Evolutionary conservation across 2,888 invertebrate genomes (phyloP), one percentile per base, ranked within the genome.

Genomic region (Pseudococcus jackbeardsleyi): DNA sequence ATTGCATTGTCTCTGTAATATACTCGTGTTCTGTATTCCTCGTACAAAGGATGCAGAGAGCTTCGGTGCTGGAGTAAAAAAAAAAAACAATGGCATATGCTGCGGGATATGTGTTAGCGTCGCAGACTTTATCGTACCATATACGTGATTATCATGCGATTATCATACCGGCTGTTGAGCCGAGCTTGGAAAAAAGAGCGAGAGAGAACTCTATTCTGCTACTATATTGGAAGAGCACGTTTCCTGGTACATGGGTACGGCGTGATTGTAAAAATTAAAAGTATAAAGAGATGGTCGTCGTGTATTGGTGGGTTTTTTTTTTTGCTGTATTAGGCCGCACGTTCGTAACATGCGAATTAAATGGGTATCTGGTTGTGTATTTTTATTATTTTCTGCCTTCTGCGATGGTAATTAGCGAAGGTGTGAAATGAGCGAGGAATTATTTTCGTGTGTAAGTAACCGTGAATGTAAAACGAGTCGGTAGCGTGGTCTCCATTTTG

Each of bases 111-210:
- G 88, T 88, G 88, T 88, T 88, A 88, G 88, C 59, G 26, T 82
- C 33, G 79, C 48, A 79, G 54, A 79, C 54, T 79, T 15, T 72
- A 64, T 64, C 33, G 72, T 72, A 72, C 19, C 26, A 15, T 33
- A 79, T 79, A 88, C 88, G 79, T 88, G 88, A 88, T 88, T 88
- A 88, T 88, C 88, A 82, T 88, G 88, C 88, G 88, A 88, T 88
- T 88, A 88, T 88, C 88, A 88, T 88, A 88, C 59, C 33, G 88
- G 42, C 17, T 26, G 87, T 50, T 77, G 26, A 42, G 42, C 8
- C 19, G 64, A 54, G 48, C 4, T n/a, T 59, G 0, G 7, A 54
- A 1, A n/a, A 3, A 4, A 59, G 59, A 59, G 48, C 4, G 54
- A 54, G 54, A 54, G 54, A 50, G 42, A 26, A 86, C 86, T 46